Evolutionary conservation across 2,888 invertebrate species (phyloP).

Genomic region (Pandemis cinnamomeana): DNA sequence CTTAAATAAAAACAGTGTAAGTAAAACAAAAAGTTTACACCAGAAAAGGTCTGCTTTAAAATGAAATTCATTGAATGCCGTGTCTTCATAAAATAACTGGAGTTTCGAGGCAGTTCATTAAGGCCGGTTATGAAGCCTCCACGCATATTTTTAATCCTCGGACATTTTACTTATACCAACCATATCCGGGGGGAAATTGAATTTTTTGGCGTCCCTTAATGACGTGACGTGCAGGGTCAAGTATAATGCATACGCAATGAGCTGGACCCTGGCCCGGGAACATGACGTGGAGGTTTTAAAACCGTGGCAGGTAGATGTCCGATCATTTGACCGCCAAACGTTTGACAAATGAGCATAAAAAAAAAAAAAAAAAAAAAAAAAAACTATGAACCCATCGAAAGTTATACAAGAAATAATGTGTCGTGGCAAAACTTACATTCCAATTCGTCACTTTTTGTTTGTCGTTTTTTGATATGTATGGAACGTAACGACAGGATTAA

Average conservation of each 20-base stretch:
- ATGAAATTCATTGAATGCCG: background rate
- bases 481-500: too few species aligned
- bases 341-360: background rate
- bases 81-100: background rate
- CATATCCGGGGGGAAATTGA: slow-evolving; percentile 25
- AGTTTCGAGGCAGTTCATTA: background rate
- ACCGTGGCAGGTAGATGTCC: too few species aligned
- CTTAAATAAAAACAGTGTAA: too few species aligned
- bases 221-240: slow-evolving; percentile 3
- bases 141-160: slow-evolving; percentile 21
- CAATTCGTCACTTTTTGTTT: too few species aligned
- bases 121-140: background rate
- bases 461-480: too few species aligned
- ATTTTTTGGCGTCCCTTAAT: slow-evolving; percentile 13
- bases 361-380: too few species aligned
- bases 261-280: background rate
- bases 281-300: background rate
- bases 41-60: background rate
- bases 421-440: too few species aligned
- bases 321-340: too few species aligned
- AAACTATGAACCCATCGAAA: too few species aligned
- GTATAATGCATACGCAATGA: slow-evolving; percentile 17
- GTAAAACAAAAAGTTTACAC: too few species aligned
- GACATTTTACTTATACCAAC: background rate
- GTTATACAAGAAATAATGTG: too few species aligned